phyloP scores from a whole-genome alignment of 35 echinoderm and acorn worm genomes.

The Strongylocentrotus purpuratus region DNA sequence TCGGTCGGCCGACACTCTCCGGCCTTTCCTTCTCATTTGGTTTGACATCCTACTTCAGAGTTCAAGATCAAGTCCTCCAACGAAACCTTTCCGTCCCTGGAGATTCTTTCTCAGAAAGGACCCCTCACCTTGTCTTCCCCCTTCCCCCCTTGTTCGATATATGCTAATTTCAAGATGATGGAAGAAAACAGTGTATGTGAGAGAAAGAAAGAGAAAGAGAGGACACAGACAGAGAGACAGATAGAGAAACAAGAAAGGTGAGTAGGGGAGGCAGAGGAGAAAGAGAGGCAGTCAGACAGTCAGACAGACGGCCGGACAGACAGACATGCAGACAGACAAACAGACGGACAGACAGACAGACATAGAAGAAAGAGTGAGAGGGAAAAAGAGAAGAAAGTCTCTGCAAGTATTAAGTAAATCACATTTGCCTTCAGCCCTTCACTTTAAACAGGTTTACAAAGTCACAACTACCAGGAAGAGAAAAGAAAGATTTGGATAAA shows the following conservation, averaged over 20 bases:
- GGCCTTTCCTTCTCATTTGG: not conserved
- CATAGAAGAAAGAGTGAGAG: not conserved
- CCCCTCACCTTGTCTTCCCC: not conserved
- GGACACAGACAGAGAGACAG: not conserved
- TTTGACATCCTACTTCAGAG: constrained; percentile 8
- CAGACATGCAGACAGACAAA: too few relatives aligned
- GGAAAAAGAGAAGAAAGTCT: not conserved
- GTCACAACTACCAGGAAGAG: too few relatives aligned
- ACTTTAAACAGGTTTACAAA: too few relatives aligned
- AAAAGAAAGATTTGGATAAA: too few relatives aligned
- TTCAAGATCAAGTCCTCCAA: not conserved
- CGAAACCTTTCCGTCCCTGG: not conserved
- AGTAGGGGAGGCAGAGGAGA: not conserved
- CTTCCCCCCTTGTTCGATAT: constrained; percentile 8
- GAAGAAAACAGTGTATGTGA: not conserved
- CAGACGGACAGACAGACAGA: not conserved
- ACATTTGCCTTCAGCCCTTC: too few relatives aligned
- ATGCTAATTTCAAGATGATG: not conserved
- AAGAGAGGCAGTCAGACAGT: not conserved
- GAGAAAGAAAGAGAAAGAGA: not conserved
- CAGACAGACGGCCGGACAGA: not conserved
- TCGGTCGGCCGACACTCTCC: not conserved
- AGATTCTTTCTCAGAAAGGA: not conserved
- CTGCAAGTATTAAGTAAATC: too few relatives aligned
- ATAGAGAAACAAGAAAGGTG: too few relatives aligned